Evolutionary conservation across 2,888 invertebrate species (phyloP).

Genomic region (Ennomos erosarius): DNA sequence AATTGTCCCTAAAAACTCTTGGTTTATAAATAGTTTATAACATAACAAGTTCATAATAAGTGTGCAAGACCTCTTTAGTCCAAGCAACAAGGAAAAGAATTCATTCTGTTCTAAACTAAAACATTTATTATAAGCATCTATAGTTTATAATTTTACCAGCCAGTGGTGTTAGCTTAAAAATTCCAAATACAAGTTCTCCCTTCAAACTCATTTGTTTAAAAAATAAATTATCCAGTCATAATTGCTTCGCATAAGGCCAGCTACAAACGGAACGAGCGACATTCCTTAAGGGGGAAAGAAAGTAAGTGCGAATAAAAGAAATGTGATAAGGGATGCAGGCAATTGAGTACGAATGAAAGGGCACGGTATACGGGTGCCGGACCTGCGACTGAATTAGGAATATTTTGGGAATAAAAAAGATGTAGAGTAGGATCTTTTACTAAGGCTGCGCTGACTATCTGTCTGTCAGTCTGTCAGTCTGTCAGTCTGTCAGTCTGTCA

Average conservation of each 20-base stretch:
- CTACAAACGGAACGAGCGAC: constrained; percentile 8
- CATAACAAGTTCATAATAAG: too few species aligned
- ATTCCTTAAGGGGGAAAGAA: constrained; percentile 20
- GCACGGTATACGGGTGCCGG: constrained; percentile 72
- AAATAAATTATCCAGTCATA: constrained; percentile 42
- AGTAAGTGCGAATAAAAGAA: constrained; percentile 66
- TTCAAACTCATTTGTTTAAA: constrained; percentile 26
- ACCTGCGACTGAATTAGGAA: constrained; percentile 71
- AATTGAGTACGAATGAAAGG: constrained; percentile 80
- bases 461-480: too few species aligned
- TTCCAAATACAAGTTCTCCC: not conserved
- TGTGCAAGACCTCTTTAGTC: too few species aligned
- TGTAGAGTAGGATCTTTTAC: not conserved
- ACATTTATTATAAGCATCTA: too few species aligned
- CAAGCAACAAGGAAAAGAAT: too few species aligned
- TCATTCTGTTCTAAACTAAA: too few species aligned
- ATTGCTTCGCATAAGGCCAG: constrained; percentile 38
- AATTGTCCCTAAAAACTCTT: constrained; percentile 2
- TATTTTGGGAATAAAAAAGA: constrained; percentile 54
- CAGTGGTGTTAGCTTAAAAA: too few species aligned
- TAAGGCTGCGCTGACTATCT: too few species aligned
- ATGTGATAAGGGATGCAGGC: constrained; percentile 77
- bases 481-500: too few species aligned
- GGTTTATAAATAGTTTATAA: constrained; percentile 36
- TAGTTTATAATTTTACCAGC: too few species aligned